Base-by-base conservation (phyloP, 2,113 vertebrate species). In the Hypocryptadius cinnamomeus region DNA sequence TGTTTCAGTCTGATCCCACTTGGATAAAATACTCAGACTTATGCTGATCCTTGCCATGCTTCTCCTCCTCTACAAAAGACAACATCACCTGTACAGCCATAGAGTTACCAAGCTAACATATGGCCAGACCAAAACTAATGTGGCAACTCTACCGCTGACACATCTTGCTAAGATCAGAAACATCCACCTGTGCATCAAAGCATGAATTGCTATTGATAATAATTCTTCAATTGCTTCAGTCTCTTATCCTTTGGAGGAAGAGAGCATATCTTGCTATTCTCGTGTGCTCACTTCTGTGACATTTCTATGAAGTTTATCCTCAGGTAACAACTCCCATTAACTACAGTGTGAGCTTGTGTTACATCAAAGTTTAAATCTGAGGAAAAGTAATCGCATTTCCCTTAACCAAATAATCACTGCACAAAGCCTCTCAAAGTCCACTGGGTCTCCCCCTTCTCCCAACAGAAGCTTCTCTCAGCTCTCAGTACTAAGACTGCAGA, bases 361-460 rank as follows among this genome's bases (percentile, higher is more conserved):
- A 83, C 90, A 85, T 50, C 61, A n/a, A 82, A 85, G 71, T 80
- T 82, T 71, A 79, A 89, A 78, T 78, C 51, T 81, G 40, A 84
- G 53, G 54, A 87, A 85, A 79, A 83, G 64, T 65, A 74, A 88
- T 72, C 0, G 0, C 51, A 69, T 77, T 87, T 87, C 54, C 51
- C 57, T 65, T 48, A 18, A 76, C 61, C 18, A 22, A 91, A 60
- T 63, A 82, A 88, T 78, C 76, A 60, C 54, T 30, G 61, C 10
- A 33, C 45, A 74, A 87, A 94, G 47, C 64, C 39, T 73, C 60
- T 68, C 61, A 33, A 78, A 59, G 57, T 40, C 54, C 72, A 27
- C 44, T 40, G 61, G 54, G 31, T 69, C 84, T 73, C 60, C 4
- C 47, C 6, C 22, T 65, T 40, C 64, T 59, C 63, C 72, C 50